A percentile compares a stretch with the other conserved stretches of the same genome.
These are phyloP conservation scores for Phenacoccus solenopsis DNA, from an alignment of 1,140 invertebrate genomes.

Conservation along the genomic window DNA sequence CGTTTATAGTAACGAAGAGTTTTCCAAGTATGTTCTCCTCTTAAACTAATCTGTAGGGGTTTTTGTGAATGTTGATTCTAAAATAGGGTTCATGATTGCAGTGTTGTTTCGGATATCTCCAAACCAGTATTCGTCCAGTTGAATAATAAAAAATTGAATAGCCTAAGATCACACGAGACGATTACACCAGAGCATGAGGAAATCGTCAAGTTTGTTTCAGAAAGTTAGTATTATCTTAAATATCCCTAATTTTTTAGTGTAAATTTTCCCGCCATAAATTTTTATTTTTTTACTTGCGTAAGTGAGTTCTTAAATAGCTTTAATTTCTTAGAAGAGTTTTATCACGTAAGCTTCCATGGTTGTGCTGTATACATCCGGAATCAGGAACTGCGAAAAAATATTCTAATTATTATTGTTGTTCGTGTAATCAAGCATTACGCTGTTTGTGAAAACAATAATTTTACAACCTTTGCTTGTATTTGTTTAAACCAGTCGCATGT, in stretches of 20 bases:
- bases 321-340: too few species aligned
- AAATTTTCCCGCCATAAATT: too few species aligned
- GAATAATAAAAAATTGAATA: slow-evolving; percentile 50
- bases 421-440: too few species aligned
- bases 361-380: too few species aligned
- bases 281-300: too few species aligned
- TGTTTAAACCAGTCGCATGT: too few species aligned
- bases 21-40: background rate
- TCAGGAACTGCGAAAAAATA: too few species aligned
- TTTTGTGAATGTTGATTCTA: background rate
- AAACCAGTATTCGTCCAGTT: slow-evolving; percentile 53
- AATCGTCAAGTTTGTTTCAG: slow-evolving; percentile 57
- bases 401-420: too few species aligned
- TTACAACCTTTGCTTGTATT: too few species aligned
- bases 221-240: slow-evolving; percentile 40
- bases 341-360: too few species aligned
- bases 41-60: background rate
- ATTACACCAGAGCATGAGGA: slow-evolving; percentile 59
- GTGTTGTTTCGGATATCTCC: slow-evolving; percentile 41
- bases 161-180: slow-evolving; percentile 41
- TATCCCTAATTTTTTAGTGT: background rate
- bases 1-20: background rate
- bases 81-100: slow-evolving; percentile 1
- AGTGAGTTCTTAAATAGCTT: too few species aligned
- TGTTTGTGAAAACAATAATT: too few species aligned